Percentiles rank a stretch among this genome's conserved stretches.
phyloP scores from a whole-genome alignment of 1,140 invertebrate species.

The Notospermus geniculatus region DNA sequence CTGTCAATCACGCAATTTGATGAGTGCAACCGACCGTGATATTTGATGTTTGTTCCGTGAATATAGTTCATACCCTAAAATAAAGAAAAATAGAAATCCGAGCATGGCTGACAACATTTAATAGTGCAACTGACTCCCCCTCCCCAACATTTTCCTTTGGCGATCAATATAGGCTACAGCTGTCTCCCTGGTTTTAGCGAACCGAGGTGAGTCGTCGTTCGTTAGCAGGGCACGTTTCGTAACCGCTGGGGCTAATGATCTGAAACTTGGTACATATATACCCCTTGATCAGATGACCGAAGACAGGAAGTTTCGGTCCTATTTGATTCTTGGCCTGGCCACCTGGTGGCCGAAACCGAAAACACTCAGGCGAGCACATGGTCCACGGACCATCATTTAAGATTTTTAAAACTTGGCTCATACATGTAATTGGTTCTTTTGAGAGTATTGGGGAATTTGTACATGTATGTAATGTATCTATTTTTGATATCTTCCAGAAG shows the following conservation, averaged over 20 bases:
- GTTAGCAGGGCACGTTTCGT: no score
- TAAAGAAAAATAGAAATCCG: not conserved
- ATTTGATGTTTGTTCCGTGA: constrained; percentile 81
- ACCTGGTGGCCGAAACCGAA: no score
- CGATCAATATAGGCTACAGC: not conserved
- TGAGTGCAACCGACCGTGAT: constrained; percentile 89
- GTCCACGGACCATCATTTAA: not conserved
- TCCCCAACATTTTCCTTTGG: not conserved
- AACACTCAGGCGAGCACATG: not conserved
- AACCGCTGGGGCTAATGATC: no score
- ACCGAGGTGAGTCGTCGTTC: no score
- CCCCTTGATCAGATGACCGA: no score
- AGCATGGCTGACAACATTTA: not conserved
- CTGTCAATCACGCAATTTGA: constrained; percentile 95
- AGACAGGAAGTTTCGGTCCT: no score
- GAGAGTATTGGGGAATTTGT: not conserved
- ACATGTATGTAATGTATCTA: not conserved
- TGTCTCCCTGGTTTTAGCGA: not conserved
- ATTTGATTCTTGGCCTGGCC: no score
- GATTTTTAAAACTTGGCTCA: not conserved
- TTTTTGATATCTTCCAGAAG: not conserved
- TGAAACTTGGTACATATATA: no score
- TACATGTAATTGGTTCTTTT: not conserved
- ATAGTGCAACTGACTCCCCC: not conserved
- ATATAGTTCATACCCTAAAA: constrained; percentile 85